Evolutionary conservation across 2,888 invertebrate species (phyloP), one percentile per base, ranked within the genome.

Genomic region (Hofmannophila pseudospretella): DNA sequence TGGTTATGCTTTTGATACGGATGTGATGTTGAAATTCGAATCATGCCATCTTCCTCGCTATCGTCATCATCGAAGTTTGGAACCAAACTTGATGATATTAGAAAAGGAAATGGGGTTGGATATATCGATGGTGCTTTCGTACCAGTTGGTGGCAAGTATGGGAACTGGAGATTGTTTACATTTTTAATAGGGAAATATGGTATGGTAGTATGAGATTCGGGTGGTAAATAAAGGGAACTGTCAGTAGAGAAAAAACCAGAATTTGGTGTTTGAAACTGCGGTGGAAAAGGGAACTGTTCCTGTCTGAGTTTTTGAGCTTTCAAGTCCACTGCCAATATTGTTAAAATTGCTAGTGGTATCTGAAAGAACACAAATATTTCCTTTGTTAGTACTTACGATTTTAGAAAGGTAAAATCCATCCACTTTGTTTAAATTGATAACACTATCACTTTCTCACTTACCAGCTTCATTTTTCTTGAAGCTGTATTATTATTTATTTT

Each of bases 391-490:
- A 72, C 70, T 73, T 65, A 71, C 71, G 39, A 33, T 54, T 47
- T 47, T 9, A 11, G 7, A 45, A 38, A 41, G 51, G 54, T 32
- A 54, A 45, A 55, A 61, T 59, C 55, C 56, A 57, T 34, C 31
- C 34, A 53, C 53, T 42, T 47, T 50, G 50, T 46, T 23, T 23
- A 47, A 47, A 32, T 28, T 38, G 8, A 11, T 10, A 34, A 19
- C 41, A 61, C 51, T 39, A 55, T 42, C 68, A 61, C 78, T 69
- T 60, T 64, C 48, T 42, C 73, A 80, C 84, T 78, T 79, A 85
- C 86, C 69, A 79, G 78, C 80, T 78, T 85, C 85, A 85, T 86
- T 63, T 65, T 74, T 60, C 46, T 54, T 67, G 72, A 80, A 81
- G 73, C 76, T 71, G 64, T 23, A 23, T 64, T 31, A 2, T 25